Percentiles rank a stretch among this genome's conserved stretches.
Evolutionary conservation across 2,797 vertebrate genomes (phyloP).

Genomic region (Danio jaintianensis): DNA sequence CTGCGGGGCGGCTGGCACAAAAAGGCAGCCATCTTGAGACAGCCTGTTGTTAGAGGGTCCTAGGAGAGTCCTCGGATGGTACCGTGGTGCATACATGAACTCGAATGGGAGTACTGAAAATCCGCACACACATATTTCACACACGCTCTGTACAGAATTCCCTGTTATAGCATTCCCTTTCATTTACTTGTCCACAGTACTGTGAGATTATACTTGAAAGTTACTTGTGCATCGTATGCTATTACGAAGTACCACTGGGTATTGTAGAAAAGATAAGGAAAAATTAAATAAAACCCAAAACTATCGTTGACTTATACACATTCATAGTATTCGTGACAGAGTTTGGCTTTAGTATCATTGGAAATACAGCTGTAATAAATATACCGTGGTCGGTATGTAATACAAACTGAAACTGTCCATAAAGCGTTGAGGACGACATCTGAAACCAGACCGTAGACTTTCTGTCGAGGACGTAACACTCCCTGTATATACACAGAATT

Average conservation of each 20-base stretch:
- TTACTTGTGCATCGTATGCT: conserved; percentile 70
- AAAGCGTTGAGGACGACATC: conserved; percentile 20
- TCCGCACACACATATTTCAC: conserved; percentile 31
- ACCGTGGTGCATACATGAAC: conserved; percentile 59
- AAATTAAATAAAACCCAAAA: conserved; percentile 58
- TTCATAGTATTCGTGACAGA: conserved; percentile 72
- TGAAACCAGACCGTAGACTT: conserved; percentile 18
- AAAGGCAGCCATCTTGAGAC: conserved; percentile 71
- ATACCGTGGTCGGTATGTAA: not conserved
- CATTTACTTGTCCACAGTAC: conserved; percentile 61
- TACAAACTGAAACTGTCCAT: conserved; percentile 64
- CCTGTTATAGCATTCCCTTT: conserved; percentile 48
- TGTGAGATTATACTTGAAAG: conserved; percentile 65
- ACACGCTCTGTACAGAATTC: conserved; percentile 63
- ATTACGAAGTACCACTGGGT: conserved; percentile 64
- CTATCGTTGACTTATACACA: conserved; percentile 74
- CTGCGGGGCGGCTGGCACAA: conserved; percentile 61
- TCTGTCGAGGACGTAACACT: conserved; percentile 14
- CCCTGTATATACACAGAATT: conserved; percentile 33
- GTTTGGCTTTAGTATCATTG: conserved; percentile 75
- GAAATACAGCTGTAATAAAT: conserved; percentile 60
- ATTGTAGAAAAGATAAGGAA: conserved; percentile 51
- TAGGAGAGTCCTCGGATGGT: conserved; percentile 63
- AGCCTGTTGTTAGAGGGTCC: conserved; percentile 63
- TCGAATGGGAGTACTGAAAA: conserved; percentile 14